A percentile compares a stretch with the other conserved stretches of the same genome.
phyloP scores from a whole-genome alignment of 2,888 invertebrate genomes.

The Crossocerus cetratus region DNA sequence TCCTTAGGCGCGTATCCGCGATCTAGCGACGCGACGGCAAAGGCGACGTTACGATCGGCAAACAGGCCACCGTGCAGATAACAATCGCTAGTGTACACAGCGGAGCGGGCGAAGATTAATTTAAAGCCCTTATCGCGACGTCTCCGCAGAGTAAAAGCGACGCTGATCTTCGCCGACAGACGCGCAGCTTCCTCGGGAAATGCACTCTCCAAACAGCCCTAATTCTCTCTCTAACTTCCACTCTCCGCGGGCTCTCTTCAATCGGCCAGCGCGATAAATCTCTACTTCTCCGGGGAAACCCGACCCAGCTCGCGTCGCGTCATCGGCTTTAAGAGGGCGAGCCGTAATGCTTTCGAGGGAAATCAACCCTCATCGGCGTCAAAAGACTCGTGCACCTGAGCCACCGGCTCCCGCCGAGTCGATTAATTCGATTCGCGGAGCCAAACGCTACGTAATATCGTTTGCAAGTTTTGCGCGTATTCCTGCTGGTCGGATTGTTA shows the following conservation, averaged over 20 bases:
- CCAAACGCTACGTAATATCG: background rate
- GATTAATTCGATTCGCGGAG: background rate
- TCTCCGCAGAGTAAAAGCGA: conserved; percentile 22
- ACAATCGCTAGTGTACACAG: conserved; percentile 56
- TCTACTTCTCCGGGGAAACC: background rate
- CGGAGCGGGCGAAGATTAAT: conserved; percentile 56
- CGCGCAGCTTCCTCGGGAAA: background rate
- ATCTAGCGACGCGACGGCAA: conserved; percentile 46
- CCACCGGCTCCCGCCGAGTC: background rate
- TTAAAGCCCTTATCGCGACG: conserved; percentile 61
- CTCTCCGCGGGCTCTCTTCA: too few relatives aligned
- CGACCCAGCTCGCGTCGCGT: background rate
- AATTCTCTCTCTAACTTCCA: background rate
- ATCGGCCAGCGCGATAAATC: too few relatives aligned
- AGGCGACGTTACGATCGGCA: conserved; percentile 48
- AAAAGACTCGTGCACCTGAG: background rate
- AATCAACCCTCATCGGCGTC: conserved; percentile 6
- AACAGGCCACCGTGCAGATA: conserved; percentile 55
- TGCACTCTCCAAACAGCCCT: background rate
- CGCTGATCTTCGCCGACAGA: conserved; percentile 12
- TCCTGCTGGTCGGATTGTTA: background rate
- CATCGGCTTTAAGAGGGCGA: conserved; percentile 20
- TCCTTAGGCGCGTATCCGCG: conserved; percentile 1
- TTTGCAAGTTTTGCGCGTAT: background rate
- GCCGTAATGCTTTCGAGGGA: conserved; percentile 7